Conservation (phyloP, 2,113 vertebrate genomes). For the Paraplagusia blochii region DNA sequence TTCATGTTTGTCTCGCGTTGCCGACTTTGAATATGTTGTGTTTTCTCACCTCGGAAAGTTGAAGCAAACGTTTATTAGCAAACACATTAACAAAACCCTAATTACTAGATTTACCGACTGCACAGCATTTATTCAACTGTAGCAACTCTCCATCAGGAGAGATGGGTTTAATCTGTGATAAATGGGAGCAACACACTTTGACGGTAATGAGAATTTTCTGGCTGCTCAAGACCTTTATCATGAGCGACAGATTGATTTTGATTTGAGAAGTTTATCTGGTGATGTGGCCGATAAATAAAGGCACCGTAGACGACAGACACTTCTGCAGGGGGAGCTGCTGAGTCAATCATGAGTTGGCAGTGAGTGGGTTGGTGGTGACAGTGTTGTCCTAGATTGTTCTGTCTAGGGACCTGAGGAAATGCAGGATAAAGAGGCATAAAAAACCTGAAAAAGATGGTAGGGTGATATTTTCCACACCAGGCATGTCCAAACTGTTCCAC, state of each 20-base stretch:
- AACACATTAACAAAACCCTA: too few species aligned
- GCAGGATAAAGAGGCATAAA: too few species aligned
- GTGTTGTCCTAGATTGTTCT: too few species aligned
- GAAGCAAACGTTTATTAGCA: too few species aligned
- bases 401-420: too few species aligned
- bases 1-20: too few species aligned
- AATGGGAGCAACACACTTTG: constrained; percentile 21
- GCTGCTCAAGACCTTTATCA: constrained; percentile 26
- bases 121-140: constrained; percentile 13
- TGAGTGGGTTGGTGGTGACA: constrained; percentile 23
- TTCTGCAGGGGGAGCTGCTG: constrained; percentile 50
- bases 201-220: constrained; percentile 36
- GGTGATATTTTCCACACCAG: too few species aligned
- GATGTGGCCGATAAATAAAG: constrained; percentile 16
- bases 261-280: constrained; percentile 26
- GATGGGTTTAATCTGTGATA: constrained; percentile 18
- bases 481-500: too few species aligned
- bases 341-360: constrained; percentile 53
- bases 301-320: constrained; percentile 47
- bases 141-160: constrained; percentile 25
- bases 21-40: too few species aligned
- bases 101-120: constrained; percentile 2
- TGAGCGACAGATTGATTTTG: constrained; percentile 34
- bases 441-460: too few species aligned
- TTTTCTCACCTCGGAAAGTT: too few species aligned